Conservation (phyloP, 2,888 invertebrate species). For the Luperina testacea region DNA sequence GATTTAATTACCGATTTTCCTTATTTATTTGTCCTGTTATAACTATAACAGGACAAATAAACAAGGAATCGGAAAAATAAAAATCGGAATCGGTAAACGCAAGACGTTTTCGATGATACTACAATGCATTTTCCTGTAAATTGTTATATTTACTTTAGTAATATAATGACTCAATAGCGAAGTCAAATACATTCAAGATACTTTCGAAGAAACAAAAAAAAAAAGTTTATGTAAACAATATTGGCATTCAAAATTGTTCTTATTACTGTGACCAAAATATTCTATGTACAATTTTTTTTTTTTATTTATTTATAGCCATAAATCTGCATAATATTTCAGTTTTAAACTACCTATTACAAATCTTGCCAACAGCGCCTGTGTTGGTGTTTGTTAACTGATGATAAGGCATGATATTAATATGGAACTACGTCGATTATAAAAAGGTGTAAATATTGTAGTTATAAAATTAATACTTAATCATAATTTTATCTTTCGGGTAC, state of each 20-base stretch:
- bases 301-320: too few species aligned
- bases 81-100: neutral
- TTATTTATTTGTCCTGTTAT: neutral
- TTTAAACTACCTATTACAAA: slow-evolving; percentile 27
- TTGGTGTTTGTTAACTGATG: slow-evolving; percentile 46
- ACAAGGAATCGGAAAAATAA: too few species aligned
- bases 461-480: slow-evolving; percentile 39
- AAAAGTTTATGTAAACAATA: slow-evolving; percentile 17
- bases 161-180: slow-evolving; percentile 30
- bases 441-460: slow-evolving; percentile 60
- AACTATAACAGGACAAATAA: neutral
- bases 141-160: slow-evolving; percentile 16
- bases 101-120: slow-evolving; percentile 8
- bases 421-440: slow-evolving; percentile 65
- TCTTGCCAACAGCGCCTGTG: slow-evolving; percentile 31
- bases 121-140: slow-evolving; percentile 39
- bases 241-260: slow-evolving; percentile 12
- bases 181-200: slow-evolving; percentile 4
- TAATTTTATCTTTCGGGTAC: slow-evolving; percentile 42
- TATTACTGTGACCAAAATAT: slow-evolving; percentile 42
- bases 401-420: slow-evolving; percentile 65
- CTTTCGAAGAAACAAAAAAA: too few species aligned
- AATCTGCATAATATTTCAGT: slow-evolving; percentile 54
- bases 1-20: slow-evolving; percentile 6
- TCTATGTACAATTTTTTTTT: slow-evolving; percentile 58